Percentiles rank a stretch among this genome's conserved stretches.
phyloP scores from a whole-genome alignment of 2,113 vertebrate genomes.

The Cheilinus undulatus region DNA sequence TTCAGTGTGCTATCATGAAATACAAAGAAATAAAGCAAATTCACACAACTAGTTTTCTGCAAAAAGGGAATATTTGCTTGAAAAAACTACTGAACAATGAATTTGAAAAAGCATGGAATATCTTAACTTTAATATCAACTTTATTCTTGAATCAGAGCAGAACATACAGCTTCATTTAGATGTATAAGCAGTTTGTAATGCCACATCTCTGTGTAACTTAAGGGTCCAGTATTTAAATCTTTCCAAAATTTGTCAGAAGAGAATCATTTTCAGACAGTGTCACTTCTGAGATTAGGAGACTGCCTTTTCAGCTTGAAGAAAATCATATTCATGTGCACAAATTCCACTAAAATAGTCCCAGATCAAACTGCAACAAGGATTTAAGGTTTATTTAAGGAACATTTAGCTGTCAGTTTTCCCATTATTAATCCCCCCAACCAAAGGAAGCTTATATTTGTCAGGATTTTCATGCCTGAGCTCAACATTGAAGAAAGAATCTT shows the following conservation, averaged over 20 bases:
- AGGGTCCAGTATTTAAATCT: background rate
- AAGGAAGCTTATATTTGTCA: slow-evolving; percentile 31
- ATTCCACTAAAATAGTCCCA: slow-evolving; percentile 2
- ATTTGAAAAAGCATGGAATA: background rate
- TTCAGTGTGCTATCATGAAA: background rate
- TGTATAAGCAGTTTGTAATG: background rate
- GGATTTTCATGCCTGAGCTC: slow-evolving; percentile 39
- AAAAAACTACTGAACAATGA: background rate
- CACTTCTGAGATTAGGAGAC: slow-evolving; percentile 9
- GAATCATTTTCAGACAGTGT: slow-evolving; percentile 1
- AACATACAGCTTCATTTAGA: background rate
- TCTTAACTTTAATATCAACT: background rate
- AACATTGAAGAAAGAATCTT: slow-evolving; percentile 12
- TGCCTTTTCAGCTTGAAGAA: slow-evolving; percentile 13
- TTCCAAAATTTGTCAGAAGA: background rate
- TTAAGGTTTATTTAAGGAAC: slow-evolving; percentile 18
- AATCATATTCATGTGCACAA: slow-evolving; percentile 9
- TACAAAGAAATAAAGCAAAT: background rate
- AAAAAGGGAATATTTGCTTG: background rate
- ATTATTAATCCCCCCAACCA: slow-evolving; percentile 36
- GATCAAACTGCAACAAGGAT: slow-evolving; percentile 10
- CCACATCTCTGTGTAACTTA: background rate
- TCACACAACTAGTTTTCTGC: background rate
- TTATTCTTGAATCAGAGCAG: background rate
- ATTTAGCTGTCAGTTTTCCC: slow-evolving; percentile 34